Conservation (phyloP, 2,888 invertebrate genomes). For the Ectemnius lituratus region DNA sequence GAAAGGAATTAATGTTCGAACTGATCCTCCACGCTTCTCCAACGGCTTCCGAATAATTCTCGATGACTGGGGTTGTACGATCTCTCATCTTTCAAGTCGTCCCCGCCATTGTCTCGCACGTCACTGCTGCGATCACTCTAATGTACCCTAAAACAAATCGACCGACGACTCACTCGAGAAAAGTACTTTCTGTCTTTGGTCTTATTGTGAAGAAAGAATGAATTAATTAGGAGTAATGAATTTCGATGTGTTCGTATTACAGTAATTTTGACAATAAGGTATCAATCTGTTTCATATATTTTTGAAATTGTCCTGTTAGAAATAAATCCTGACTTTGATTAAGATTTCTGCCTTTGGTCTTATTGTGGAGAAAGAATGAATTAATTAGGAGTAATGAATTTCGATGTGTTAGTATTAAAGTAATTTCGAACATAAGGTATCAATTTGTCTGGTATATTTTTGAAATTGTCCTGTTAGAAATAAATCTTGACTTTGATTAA, state of each 20-base stretch:
- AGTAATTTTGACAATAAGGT: too few species aligned
- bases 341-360: too few species aligned
- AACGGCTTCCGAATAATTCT: neutral
- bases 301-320: too few species aligned
- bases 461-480: too few species aligned
- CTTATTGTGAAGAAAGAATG: neutral
- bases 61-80: neutral
- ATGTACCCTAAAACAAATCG: neutral
- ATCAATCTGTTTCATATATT: too few species aligned
- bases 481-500: too few species aligned
- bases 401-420: too few species aligned
- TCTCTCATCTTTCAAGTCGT: constrained; percentile 1
- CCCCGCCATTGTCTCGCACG: neutral
- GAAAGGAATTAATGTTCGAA: constrained; percentile 51
- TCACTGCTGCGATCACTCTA: neutral
- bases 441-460: too few species aligned
- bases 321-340: too few species aligned
- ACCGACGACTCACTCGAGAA: neutral
- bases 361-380: neutral
- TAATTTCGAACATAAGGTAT: too few species aligned
- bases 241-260: too few species aligned
- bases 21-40: constrained; percentile 16
- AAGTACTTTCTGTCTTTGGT: neutral
- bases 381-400: neutral
- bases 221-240: neutral